A percentile compares a stretch with the other conserved stretches of the same genome.
These are phyloP conservation scores for Nanorana parkeri DNA, from an alignment of 2,113 vertebrate species.

Conservation along the genomic window DNA sequence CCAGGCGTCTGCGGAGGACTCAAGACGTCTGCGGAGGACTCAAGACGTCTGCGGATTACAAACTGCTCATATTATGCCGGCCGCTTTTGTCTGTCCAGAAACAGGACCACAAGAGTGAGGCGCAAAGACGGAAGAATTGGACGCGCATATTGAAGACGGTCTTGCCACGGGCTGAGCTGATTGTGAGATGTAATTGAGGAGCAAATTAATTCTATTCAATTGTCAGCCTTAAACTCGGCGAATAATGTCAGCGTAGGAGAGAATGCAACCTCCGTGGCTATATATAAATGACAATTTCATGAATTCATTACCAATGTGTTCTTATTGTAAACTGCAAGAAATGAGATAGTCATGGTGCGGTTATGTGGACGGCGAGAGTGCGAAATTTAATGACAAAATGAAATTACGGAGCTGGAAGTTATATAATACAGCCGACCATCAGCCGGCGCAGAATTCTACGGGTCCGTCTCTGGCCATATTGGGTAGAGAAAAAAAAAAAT, in stretches of 20 bases:
- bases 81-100: background rate
- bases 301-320: slow-evolving; percentile 18
- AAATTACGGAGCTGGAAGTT: no score
- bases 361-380: background rate
- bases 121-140: background rate
- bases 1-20: no score
- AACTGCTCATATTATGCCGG: slow-evolving; percentile 5
- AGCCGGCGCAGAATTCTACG: no score
- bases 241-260: slow-evolving; percentile 15
- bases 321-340: slow-evolving; percentile 2
- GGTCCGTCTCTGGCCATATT: no score
- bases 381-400: background rate
- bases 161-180: slow-evolving; percentile 6
- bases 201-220: slow-evolving; percentile 42
- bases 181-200: slow-evolving; percentile 29
- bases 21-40: no score
- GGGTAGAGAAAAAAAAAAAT: no score
- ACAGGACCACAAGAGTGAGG: background rate
- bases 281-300: slow-evolving; percentile 45
- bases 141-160: slow-evolving; percentile 9
- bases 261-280: background rate
- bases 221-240: slow-evolving; percentile 15
- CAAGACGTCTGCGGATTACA: background rate
- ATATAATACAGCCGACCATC: no score
- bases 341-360: slow-evolving; percentile 21